A percentile compares a stretch with the other conserved stretches of the same genome.
Conservation (phyloP, 1,140 invertebrate species). For the Drosophila orena region DNA sequence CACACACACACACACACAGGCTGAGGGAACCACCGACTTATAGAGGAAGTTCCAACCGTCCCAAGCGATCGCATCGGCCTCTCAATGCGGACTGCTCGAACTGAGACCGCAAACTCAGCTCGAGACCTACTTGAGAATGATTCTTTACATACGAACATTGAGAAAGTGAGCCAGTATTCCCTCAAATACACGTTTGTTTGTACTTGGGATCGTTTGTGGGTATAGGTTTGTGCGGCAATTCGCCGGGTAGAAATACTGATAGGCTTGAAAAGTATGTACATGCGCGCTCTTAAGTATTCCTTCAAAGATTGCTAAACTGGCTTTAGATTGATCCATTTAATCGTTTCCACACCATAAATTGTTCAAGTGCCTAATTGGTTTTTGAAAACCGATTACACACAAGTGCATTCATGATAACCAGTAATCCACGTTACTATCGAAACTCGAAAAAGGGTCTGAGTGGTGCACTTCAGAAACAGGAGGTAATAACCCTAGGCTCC, state of each 20-base stretch:
- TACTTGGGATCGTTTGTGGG: constrained; percentile 15
- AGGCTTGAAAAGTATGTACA: constrained; percentile 22
- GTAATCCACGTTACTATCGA: constrained; percentile 19
- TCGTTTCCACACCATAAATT: constrained; percentile 19
- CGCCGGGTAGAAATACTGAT: constrained; percentile 17
- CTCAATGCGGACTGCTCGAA: constrained; percentile 21
- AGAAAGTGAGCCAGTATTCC: constrained; percentile 16
- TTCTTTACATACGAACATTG: constrained; percentile 10
- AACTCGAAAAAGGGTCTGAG: constrained; percentile 22
- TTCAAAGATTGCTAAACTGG: constrained; percentile 4
- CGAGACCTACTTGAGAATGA: constrained; percentile 51
- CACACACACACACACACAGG: not conserved
- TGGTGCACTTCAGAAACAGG: constrained; percentile 19
- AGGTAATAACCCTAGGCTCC: constrained; percentile 12
- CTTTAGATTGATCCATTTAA: constrained; percentile 25
- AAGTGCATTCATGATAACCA: constrained; percentile 27
- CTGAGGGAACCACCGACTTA: not conserved
- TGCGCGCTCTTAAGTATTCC: constrained; percentile 12
- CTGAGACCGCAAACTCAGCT: constrained; percentile 43
- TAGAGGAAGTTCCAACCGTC: not conserved
- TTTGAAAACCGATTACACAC: constrained; percentile 20
- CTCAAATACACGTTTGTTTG: constrained; percentile 12
- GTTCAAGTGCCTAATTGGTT: constrained; percentile 36
- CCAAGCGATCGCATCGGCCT: constrained; percentile 34
- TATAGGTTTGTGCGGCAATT: not conserved